Conservation (phyloP, 2,888 invertebrate genomes). For the Netelia inedita region DNA sequence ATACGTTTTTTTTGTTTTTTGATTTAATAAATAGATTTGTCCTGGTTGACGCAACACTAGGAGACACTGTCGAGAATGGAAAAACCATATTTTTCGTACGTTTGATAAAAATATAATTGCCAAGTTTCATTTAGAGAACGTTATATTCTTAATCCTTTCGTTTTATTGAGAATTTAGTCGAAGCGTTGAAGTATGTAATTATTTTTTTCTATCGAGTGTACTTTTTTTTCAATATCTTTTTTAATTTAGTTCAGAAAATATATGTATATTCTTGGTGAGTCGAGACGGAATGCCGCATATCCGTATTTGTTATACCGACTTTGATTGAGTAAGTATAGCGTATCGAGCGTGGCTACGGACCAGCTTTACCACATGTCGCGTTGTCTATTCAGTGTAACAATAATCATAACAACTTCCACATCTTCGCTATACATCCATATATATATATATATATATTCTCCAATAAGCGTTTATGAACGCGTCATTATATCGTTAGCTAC, state of each 20-base stretch:
- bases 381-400: background rate
- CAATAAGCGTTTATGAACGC: conserved; percentile 15
- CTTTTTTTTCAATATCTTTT: too few species aligned
- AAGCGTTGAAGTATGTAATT: too few species aligned
- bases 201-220: too few species aligned
- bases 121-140: too few species aligned
- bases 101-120: too few species aligned
- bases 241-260: background rate
- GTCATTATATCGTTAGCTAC: conserved; percentile 11
- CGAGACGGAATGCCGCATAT: background rate
- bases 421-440: background rate
- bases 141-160: too few species aligned
- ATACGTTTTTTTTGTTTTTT: too few species aligned
- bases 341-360: background rate
- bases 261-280: background rate
- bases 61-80: too few species aligned
- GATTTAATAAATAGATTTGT: too few species aligned
- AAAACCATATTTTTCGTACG: too few species aligned
- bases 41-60: too few species aligned
- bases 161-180: too few species aligned
- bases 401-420: background rate
- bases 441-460: background rate
- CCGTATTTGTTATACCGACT: background rate
- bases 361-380: conserved; percentile 10
- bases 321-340: conserved; percentile 10